These are phyloP conservation scores for Psittacula cyanocephala DNA, from an alignment of 2,113 vertebrate genomes.

Conservation along the genomic window DNA sequence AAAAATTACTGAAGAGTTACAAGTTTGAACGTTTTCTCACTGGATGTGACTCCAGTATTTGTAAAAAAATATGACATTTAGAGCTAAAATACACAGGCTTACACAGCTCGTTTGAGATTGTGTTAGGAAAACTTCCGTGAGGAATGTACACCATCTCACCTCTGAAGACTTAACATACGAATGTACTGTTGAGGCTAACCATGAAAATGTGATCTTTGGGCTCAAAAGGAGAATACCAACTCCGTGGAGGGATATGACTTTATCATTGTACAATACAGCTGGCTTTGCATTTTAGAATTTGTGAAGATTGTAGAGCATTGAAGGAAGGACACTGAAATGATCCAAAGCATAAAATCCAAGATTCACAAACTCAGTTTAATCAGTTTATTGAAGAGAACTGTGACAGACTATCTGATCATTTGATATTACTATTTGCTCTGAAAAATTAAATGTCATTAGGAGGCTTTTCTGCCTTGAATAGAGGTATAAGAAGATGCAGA, in stretches of 20 bases:
- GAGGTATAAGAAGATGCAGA: neutral
- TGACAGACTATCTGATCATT: neutral
- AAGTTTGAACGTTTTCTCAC: neutral
- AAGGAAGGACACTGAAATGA: neutral
- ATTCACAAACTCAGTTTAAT: neutral
- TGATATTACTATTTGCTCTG: neutral
- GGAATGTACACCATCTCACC: neutral
- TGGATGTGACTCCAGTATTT: neutral
- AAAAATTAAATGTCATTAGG: neutral
- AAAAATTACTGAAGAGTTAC: neutral
- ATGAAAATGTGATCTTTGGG: neutral
- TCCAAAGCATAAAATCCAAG: neutral
- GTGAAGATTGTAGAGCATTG: neutral
- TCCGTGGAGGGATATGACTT: neutral
- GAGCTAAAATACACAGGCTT: neutral
- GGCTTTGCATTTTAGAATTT: neutral
- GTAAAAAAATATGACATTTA: neutral
- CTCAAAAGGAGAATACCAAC: neutral
- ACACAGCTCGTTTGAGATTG: neutral
- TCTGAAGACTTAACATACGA: neutral
- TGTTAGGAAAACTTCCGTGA: neutral
- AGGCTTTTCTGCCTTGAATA: neutral
- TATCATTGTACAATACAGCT: neutral
- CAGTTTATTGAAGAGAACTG: neutral
- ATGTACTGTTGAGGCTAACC: neutral